Conservation (phyloP, 2,797 vertebrate genomes). For the Urocyon cinereoargenteus region DNA sequence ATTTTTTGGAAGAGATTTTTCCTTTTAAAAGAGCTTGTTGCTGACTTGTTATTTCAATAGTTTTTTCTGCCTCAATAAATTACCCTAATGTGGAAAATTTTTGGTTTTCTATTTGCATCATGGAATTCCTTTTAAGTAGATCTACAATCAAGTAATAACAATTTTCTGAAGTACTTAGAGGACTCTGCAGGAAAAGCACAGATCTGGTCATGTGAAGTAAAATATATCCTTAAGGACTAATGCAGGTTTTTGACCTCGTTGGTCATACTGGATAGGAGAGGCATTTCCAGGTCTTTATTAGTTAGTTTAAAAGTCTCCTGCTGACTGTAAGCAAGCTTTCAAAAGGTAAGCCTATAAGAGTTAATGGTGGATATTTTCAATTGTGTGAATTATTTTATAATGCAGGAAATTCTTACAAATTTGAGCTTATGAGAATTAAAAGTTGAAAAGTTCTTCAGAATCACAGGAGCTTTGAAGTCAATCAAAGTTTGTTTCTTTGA, state of each 20-base stretch:
- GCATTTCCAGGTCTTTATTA: neutral
- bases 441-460: neutral
- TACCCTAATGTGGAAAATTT: neutral
- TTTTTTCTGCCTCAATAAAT: neutral
- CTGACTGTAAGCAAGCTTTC: neutral
- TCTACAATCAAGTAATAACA: neutral
- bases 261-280: neutral
- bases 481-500: neutral
- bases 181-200: neutral
- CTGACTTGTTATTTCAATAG: neutral
- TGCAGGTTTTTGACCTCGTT: neutral
- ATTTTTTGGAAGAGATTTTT: neutral
- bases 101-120: neutral
- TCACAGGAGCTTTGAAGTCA: neutral
- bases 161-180: neutral
- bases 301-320: neutral
- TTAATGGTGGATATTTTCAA: neutral
- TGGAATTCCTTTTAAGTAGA: neutral
- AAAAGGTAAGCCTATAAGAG: neutral
- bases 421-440: neutral
- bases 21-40: neutral
- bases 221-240: neutral
- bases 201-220: neutral
- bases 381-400: neutral
- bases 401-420: neutral